phyloP scores from a whole-genome alignment of 2,888 invertebrate species.

The Sclerodermus sp. region DNA sequence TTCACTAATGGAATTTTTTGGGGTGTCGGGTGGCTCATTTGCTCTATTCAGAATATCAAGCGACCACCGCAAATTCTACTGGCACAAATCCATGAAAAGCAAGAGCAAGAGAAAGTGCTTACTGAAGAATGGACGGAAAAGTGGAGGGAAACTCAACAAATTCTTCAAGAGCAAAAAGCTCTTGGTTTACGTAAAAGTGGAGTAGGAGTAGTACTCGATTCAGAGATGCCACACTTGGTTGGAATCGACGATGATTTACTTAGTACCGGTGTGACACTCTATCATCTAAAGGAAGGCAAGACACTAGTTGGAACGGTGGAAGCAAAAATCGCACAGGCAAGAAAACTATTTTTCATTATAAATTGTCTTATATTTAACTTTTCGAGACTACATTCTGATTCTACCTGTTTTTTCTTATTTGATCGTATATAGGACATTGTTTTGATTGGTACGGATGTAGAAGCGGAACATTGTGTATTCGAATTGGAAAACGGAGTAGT shows the following conservation, averaged over 20 bases:
- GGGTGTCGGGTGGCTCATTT: too few species aligned
- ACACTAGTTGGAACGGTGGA: slow-evolving; percentile 83
- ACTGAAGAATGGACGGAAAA: slow-evolving; percentile 93
- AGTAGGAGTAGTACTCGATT: slow-evolving; percentile 85
- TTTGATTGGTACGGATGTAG: slow-evolving; percentile 74
- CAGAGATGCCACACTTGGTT: slow-evolving; percentile 88
- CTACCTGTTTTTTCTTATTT: neutral
- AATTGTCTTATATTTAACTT: neutral
- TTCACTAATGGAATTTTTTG: too few species aligned
- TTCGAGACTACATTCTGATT: neutral
- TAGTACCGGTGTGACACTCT: slow-evolving; percentile 88
- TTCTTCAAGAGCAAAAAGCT: slow-evolving; percentile 84
- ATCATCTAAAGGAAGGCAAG: slow-evolving; percentile 88
- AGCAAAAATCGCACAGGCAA: slow-evolving; percentile 60
- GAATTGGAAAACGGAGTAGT: slow-evolving; percentile 72
- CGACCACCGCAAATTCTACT: slow-evolving; percentile 66
- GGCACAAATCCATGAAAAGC: slow-evolving; percentile 85
- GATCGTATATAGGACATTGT: slow-evolving; percentile 72
- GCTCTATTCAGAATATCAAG: slow-evolving; percentile 60
- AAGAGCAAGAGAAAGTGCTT: slow-evolving; percentile 85
- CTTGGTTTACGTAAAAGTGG: slow-evolving; percentile 85
- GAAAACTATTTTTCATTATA: neutral
- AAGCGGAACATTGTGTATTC: slow-evolving; percentile 78
- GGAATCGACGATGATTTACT: slow-evolving; percentile 89
- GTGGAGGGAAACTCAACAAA: slow-evolving; percentile 88